A percentile compares a stretch with the other conserved stretches of the same genome.
Evolutionary conservation across 2,113 vertebrate species (phyloP).

Genomic region (Elephas maximus): DNA sequence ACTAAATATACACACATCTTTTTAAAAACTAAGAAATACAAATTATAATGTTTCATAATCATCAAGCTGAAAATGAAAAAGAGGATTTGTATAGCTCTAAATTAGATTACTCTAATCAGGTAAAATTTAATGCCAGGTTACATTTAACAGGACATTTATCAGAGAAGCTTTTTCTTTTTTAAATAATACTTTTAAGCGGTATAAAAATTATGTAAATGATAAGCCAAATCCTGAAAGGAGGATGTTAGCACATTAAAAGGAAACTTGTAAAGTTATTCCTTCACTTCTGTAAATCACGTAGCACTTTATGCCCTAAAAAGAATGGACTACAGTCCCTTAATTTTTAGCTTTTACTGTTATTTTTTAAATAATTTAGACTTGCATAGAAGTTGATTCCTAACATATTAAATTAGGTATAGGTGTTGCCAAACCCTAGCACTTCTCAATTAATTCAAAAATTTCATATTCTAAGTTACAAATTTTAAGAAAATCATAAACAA

Average conservation of each 20-base stretch:
- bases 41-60: not conserved
- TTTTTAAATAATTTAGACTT: constrained; percentile 48
- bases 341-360: constrained; percentile 10
- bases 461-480: constrained; percentile 26
- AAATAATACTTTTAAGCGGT: constrained; percentile 15
- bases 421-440: not conserved
- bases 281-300: constrained; percentile 16
- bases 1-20: not conserved
- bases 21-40: not conserved
- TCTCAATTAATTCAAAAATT: constrained; percentile 49
- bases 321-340: not conserved
- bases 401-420: not conserved
- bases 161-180: not conserved
- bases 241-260: not conserved
- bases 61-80: constrained; percentile 26
- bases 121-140: not conserved
- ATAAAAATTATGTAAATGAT: constrained; percentile 28
- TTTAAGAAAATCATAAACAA: constrained; percentile 55
- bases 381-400: constrained; percentile 15
- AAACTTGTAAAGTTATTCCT: constrained; percentile 43
- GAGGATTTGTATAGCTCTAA: not conserved
- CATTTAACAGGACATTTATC: not conserved
- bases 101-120: not conserved
- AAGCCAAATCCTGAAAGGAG: constrained; percentile 12
- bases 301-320: not conserved